Conservation (phyloP, 2,888 invertebrate species). For the Halocaridina rubra region DNA sequence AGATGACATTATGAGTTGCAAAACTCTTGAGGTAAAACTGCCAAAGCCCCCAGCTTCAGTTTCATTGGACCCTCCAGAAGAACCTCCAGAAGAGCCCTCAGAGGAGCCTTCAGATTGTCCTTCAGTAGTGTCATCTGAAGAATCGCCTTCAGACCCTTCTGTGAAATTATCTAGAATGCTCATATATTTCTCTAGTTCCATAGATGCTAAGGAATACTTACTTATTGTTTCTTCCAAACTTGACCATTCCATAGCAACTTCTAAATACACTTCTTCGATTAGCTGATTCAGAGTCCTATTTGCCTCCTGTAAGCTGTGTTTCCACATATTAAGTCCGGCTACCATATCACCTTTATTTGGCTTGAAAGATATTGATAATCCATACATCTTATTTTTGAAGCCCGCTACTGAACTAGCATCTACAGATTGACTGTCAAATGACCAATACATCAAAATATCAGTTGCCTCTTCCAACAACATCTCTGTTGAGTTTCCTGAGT, state of each 20-base stretch:
- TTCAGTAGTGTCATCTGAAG: too few species aligned
- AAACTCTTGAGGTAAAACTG: too few species aligned
- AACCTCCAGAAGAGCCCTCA: not conserved
- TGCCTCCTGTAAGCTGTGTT: not conserved
- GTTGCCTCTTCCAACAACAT: not conserved
- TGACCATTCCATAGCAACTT: not conserved
- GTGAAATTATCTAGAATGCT: not conserved
- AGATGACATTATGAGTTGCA: too few species aligned
- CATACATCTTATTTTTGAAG: not conserved
- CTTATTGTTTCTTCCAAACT: not conserved
- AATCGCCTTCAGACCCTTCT: not conserved
- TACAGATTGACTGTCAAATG: not conserved
- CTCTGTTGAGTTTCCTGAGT: not conserved
- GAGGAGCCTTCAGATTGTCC: not conserved
- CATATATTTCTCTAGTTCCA: not conserved
- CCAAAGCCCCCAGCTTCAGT: too few species aligned
- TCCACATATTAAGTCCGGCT: not conserved
- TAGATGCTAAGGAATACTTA: not conserved
- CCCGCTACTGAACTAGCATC: not conserved
- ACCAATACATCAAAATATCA: not conserved
- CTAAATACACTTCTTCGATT: not conserved
- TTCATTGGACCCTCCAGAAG: too few species aligned
- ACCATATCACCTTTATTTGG: not conserved
- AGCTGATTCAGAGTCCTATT: not conserved
- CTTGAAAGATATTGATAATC: not conserved